Evolutionary conservation across 2,113 vertebrate species (phyloP), one percentile per base, ranked within the genome.

Genomic region (Tichodroma muraria): DNA sequence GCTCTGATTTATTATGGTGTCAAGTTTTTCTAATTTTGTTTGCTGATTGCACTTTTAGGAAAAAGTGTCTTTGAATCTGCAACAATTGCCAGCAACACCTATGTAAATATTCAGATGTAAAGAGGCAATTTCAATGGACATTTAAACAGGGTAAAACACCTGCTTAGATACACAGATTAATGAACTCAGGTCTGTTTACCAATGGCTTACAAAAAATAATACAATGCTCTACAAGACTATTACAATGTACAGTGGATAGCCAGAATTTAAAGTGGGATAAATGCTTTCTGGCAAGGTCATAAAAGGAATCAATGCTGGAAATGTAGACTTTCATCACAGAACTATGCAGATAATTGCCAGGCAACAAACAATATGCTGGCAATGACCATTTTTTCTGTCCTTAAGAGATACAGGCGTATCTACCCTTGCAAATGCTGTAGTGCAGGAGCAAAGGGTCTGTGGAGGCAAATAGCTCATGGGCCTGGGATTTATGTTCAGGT

Each of bases 1-100:
- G 63, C 76, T 84, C 40, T 95, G 82, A 95, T 95, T 95, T 96
- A 94, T 95, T 86, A 81, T 15, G 60, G 76, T 90, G 90, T 92
- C 93, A 88, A 53, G 60, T 63, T 93, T 65, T 78, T 56, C 85
- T 93, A 90, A 86, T 95, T 93, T 90, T 80, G 27, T 88, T 89
- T 95, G 80, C 50, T 81, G 88, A 90, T 93, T 68, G 49, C 64
- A 60, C 80, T 96, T 95, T 83, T 50, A 90, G 76, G 63, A 54
- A 54, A 80, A 87, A 88, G 42, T 2, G 5, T 38, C 56, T 91
- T 73, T 37, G 71, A 79, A 70, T 83, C 75, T 38, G 40, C 40
- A 80, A 60, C 44, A 89, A 63, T 86, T 80, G 64, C 76, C 72
- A 78, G 68, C 47, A 93, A 70, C 72, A 80, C 6, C 10, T 49